Evolutionary conservation across 2,888 invertebrate species (phyloP), one percentile per base, ranked within the genome.

Genomic region (Glaucopsyche alexis): DNA sequence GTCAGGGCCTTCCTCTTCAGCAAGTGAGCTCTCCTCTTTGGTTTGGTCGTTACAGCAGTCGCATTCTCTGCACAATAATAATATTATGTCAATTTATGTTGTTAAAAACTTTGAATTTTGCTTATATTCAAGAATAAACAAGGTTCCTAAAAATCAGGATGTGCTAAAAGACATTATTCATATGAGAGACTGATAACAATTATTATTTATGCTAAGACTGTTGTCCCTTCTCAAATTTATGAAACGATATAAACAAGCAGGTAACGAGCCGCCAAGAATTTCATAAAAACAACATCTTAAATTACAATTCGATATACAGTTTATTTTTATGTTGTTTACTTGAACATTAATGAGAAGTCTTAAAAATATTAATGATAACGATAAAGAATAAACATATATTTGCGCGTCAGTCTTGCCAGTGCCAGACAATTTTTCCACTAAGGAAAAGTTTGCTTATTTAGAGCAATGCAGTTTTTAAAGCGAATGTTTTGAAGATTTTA

Each of bases 1-100:
- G 98, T 98, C 74, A 97, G 94, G 0, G 98, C 97, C 85, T 98
- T 97, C 85, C 97, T 94, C 88, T 98, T 98, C 78, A 98, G 93
- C 76, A 97, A 93, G 84, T 97, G 95, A 0, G 97, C 95, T 76
- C 96, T 94, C 77, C 97, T 94, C 87, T 98, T 98, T 1, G 96
- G 95, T 81, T 96, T 96, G 71, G 89, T 82, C 6, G 86, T 76
- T 29, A 87, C 81, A 5, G 87, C 83, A 8, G 87, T 82, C 14
- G 88, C 93, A 77, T 88, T 94, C 77, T 94, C 94, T 82, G 91
- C 84, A 71, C 75, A 73, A 40, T 16, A 64, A 71, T 29, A 47
- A 75, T 14, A 74, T 74, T 72, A n/a, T n/a, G n/a, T 55, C 38
- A 66, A 67, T 45, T 40, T 11, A n/a, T n/a, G n/a, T n/a, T 5